These are phyloP conservation scores for Gymnocheta viridis DNA, from an alignment of 2,888 invertebrate genomes.

Conservation along the genomic window DNA sequence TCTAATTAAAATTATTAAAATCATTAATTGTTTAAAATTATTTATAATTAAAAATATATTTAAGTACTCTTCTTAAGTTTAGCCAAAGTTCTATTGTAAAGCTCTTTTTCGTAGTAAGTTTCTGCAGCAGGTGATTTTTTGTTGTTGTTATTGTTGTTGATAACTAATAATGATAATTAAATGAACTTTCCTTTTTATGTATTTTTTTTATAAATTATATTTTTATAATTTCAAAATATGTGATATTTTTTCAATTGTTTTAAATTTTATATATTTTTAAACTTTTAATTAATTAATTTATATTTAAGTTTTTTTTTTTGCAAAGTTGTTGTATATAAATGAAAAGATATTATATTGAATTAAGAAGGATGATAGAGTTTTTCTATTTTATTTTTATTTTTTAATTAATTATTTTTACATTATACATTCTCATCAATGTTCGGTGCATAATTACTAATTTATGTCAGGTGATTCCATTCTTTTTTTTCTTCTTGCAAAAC, in stretches of 20 bases:
- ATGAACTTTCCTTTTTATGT: background rate
- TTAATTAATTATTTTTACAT: constrained; percentile 1
- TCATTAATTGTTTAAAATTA: constrained; percentile 2
- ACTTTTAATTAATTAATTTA: constrained; percentile 11
- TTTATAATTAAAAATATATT: background rate
- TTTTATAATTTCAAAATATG: constrained; percentile 51
- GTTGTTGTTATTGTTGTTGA: background rate
- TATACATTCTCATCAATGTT: constrained; percentile 59
- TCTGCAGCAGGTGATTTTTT: constrained; percentile 47
- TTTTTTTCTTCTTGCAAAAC: background rate
- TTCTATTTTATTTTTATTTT: constrained; percentile 10
- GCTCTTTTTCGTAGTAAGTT: background rate
- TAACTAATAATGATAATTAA: constrained; percentile 5
- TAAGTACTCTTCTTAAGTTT: background rate
- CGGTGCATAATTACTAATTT: background rate
- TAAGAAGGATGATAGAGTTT: background rate
- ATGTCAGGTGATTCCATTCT: constrained; percentile 38
- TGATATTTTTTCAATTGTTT: constrained; percentile 57
- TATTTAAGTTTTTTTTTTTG: constrained; percentile 7
- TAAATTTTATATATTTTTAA: constrained; percentile 17
- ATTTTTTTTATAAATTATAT: constrained; percentile 18
- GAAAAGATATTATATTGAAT: background rate
- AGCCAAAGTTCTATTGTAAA: constrained; percentile 29
- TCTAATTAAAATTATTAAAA: constrained; percentile 10
- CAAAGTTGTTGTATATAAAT: constrained; percentile 15